These are phyloP conservation scores for Oncopodura yosiiana DNA, from an alignment of 1,140 invertebrate genomes.

Conservation along the genomic window DNA sequence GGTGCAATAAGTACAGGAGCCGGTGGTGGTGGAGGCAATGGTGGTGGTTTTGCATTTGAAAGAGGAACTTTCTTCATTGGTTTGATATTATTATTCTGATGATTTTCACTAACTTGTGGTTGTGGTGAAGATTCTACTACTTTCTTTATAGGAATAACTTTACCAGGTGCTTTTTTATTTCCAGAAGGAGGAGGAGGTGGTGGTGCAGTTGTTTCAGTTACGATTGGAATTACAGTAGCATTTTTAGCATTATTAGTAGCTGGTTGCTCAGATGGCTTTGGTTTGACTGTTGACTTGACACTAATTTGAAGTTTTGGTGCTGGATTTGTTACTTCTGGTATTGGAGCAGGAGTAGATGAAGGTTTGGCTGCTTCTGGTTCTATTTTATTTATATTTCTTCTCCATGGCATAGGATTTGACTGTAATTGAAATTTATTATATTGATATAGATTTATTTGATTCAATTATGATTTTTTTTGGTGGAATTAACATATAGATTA, in stretches of 20 bases:
- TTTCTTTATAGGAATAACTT: too few relatives aligned
- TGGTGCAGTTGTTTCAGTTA: constrained; percentile 1
- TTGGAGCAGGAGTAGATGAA: background rate
- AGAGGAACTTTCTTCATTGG: too few relatives aligned
- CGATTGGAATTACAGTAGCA: constrained; percentile 5
- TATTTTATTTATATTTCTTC: background rate
- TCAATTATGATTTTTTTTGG: too few relatives aligned
- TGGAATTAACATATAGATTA: too few relatives aligned
- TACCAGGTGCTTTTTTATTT: too few relatives aligned
- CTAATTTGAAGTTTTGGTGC: background rate
- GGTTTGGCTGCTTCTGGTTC: background rate
- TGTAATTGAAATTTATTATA: too few relatives aligned
- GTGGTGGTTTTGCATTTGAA: background rate
- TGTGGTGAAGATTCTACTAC: too few relatives aligned
- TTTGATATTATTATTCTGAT: too few relatives aligned
- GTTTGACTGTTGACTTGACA: too few relatives aligned
- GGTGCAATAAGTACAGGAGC: background rate
- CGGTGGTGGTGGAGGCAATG: constrained; percentile 2
- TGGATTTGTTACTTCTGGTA: background rate
- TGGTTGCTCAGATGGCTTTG: background rate
- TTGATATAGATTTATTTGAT: background rate
- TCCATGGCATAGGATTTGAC: too few relatives aligned
- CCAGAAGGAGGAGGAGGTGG: constrained; percentile 9
- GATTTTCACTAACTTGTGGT: too few relatives aligned
- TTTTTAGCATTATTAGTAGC: background rate